phyloP scores from a whole-genome alignment of 2,113 vertebrate genomes.

The Felis catus region DNA sequence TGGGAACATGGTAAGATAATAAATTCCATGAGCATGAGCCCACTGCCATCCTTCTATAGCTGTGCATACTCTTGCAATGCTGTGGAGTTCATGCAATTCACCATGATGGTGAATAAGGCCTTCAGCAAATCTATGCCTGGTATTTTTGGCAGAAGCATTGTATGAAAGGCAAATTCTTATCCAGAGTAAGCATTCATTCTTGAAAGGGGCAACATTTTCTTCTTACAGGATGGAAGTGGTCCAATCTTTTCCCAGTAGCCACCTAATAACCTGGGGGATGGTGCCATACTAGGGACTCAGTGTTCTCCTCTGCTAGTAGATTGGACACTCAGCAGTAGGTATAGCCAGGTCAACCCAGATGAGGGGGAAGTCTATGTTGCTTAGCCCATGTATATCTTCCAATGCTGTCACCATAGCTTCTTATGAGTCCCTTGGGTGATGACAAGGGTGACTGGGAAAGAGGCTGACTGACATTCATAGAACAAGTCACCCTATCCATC shows the following conservation, averaged over 20 bases:
- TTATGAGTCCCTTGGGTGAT: not conserved
- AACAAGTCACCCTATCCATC: not conserved
- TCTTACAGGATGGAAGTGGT: not conserved
- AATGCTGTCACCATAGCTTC: not conserved
- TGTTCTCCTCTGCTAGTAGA: not conserved
- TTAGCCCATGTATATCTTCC: not conserved
- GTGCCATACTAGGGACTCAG: not conserved
- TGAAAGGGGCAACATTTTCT: not conserved
- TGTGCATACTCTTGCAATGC: not conserved
- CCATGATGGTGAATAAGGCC: not conserved
- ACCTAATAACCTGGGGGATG: not conserved
- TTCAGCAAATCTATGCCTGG: not conserved
- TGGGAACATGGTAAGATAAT: not conserved
- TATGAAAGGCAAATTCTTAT: not conserved
- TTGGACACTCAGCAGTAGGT: not conserved
- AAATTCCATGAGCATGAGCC: not conserved
- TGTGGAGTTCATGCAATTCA: not conserved
- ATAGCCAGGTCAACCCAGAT: not conserved
- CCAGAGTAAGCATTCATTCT: not conserved
- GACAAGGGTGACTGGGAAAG: not conserved
- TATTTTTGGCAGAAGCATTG: not conserved
- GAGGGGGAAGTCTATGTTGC: not conserved
- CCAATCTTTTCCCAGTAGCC: not conserved
- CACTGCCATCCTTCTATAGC: not conserved
- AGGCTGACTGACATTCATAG: not conserved